Base-by-base conservation (phyloP, 1,140 invertebrate genomes). In the Papilio machaon region DNA sequence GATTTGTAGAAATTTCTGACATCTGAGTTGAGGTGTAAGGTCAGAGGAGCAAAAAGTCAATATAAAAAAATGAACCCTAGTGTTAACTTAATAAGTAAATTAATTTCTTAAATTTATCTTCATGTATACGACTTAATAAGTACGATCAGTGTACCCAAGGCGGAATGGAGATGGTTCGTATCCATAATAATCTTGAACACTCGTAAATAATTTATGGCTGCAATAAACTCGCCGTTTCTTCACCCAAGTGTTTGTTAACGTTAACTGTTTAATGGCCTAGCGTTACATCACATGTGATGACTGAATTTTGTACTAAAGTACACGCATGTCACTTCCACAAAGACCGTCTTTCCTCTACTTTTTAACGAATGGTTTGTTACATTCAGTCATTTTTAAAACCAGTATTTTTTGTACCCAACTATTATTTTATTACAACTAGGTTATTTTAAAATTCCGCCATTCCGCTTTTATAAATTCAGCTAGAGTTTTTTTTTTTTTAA, bases 121-220 rank as follows among this genome's bases (percentile, higher is more conserved):
- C 2, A 75, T 76, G 74, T 75, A 10, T 47, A 46, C 43, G 43
- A 23, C 15, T 75, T 75, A 79, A 49, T 67, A 70, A 67, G 11
- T 74, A 38, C 8, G 46, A 75, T 30, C 46, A 54, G 43, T 35
- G 10, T 13, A 73, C 43, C 19, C 60, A 70, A 49, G n/a, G 64
- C 38, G 23, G 67, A 82, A 82, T 79, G 54, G 74, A 82, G 77
- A 82, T 82, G 67, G 77, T 70, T 81, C 76, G 73, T 84, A 80
- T 78, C 81, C 64, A 80, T 83, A 88, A 83, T 82, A 87, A 84
- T 87, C 83, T 82, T 75, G 81, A 81, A 78, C 81, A 85, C 80
- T 85, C 87, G 87, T 87, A 88, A 88, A 89, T 86, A 83, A 85
- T 89, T 89, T 89, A 90, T 87, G 85, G 70, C 78, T 17, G 74